Percentiles rank a stretch among this genome's conserved stretches.
Evolutionary conservation across 2,797 vertebrate genomes (phyloP).

Genomic region (Betta splendens): DNA sequence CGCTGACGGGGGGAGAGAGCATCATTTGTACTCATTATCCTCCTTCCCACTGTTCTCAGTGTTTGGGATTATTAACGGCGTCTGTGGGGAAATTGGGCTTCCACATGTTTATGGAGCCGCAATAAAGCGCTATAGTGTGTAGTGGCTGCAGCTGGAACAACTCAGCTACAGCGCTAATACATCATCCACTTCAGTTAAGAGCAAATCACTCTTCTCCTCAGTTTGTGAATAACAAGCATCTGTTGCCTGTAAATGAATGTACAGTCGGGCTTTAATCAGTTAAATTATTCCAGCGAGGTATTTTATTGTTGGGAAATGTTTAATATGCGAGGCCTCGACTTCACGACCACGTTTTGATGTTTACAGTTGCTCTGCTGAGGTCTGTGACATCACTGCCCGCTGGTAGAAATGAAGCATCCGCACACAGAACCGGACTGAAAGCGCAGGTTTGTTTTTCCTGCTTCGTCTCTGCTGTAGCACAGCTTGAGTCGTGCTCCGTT

Average conservation of each 20-base stretch:
- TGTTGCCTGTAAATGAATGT: conserved; percentile 39
- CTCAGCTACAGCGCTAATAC: conserved; percentile 31
- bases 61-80: conserved; percentile 15
- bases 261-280: conserved; percentile 26
- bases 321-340: neutral
- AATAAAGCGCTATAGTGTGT: conserved; percentile 2
- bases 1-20: conserved; percentile 30
- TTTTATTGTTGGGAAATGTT: conserved; percentile 7
- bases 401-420: neutral
- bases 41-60: conserved; percentile 3
- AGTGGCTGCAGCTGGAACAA: conserved; percentile 30
- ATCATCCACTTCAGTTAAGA: conserved; percentile 56
- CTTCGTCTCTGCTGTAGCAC: neutral
- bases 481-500: neutral
- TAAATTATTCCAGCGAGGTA: conserved; percentile 9
- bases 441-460: neutral
- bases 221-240: conserved; percentile 49
- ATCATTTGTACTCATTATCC: conserved; percentile 52
- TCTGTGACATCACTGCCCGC: neutral
- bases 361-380: neutral
- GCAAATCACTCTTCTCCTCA: conserved; percentile 38
- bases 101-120: neutral
- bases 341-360: conserved; percentile 1
- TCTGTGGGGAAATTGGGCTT: conserved; percentile 6
- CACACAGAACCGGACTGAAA: neutral